Percentiles rank a stretch among this genome's conserved stretches.
Conservation (phyloP, 2,888 invertebrate genomes). For the Platycheirus rosarum region DNA sequence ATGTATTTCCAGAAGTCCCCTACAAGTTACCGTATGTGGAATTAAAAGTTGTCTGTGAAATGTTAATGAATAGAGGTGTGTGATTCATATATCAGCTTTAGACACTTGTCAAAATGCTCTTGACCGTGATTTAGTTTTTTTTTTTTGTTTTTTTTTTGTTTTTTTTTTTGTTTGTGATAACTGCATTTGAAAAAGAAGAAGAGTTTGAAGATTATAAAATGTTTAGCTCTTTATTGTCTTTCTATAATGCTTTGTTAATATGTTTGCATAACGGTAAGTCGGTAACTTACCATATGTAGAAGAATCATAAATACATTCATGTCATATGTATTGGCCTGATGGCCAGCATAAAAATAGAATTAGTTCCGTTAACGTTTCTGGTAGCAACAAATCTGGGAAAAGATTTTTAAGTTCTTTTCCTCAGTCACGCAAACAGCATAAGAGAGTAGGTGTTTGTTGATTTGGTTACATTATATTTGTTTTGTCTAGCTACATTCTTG, state of each 20-base stretch:
- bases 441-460: slow-evolving; percentile 51
- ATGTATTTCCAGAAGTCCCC: not conserved
- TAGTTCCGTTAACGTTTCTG: too few species aligned
- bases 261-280: slow-evolving; percentile 26
- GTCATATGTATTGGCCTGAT: too few species aligned
- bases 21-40: slow-evolving; percentile 57
- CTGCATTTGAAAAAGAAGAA: too few species aligned
- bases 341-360: too few species aligned
- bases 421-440: slow-evolving; percentile 10
- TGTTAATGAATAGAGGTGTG: slow-evolving; percentile 25
- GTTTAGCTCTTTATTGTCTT: slow-evolving; percentile 47
- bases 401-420: slow-evolving; percentile 51
- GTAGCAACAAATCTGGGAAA: slow-evolving; percentile 44
- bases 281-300: slow-evolving; percentile 52
- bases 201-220: slow-evolving; percentile 39
- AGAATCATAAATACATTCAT: too few species aligned
- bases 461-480: slow-evolving; percentile 44
- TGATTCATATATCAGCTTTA: slow-evolving; percentile 13
- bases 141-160: not conserved
- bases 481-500: slow-evolving; percentile 27
- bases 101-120: slow-evolving; percentile 58
- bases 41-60: slow-evolving; percentile 43
- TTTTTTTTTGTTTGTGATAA: too few species aligned
- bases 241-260: slow-evolving; percentile 17
- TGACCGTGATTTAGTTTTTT: slow-evolving; percentile 52